These are phyloP conservation scores for Amphilophus citrinellus DNA, from an alignment of 2,113 vertebrate species.

Conservation along the genomic window DNA sequence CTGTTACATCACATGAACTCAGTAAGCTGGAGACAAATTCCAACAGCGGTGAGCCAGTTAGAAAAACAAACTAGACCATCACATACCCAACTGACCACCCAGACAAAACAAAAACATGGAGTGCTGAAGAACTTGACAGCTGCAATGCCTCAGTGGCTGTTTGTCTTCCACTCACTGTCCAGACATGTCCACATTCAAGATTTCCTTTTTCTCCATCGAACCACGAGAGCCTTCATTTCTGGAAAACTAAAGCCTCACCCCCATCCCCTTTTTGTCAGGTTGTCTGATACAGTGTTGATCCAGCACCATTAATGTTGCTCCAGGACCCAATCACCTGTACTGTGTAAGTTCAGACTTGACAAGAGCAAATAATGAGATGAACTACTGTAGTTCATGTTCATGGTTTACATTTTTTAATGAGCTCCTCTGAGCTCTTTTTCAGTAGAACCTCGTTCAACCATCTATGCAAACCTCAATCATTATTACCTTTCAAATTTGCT, in stretches of 20 bases:
- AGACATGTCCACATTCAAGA: not conserved
- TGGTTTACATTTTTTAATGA: not conserved
- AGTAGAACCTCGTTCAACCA: not conserved
- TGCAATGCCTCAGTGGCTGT: conserved; percentile 21
- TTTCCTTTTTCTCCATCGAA: not conserved
- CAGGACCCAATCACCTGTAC: not conserved
- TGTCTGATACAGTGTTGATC: not conserved
- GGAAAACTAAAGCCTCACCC: not conserved
- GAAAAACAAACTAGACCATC: conserved; percentile 34
- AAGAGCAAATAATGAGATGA: conserved; percentile 15
- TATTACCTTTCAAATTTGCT: not conserved
- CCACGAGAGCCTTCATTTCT: not conserved
- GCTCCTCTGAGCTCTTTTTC: not conserved
- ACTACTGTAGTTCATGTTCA: not conserved
- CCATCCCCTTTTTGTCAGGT: not conserved
- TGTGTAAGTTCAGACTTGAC: not conserved
- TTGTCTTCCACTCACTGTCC: not conserved
- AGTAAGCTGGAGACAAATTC: not conserved
- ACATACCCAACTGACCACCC: conserved; percentile 11
- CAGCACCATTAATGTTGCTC: not conserved
- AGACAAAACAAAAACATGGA: conserved; percentile 30
- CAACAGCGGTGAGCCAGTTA: conserved; percentile 11
- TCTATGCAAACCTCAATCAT: not conserved
- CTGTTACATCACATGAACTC: not conserved
- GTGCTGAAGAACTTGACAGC: conserved; percentile 32